A percentile compares a stretch with the other conserved stretches of the same genome.
Evolutionary conservation across 2,888 invertebrate genomes (phyloP).

Genomic region (Campaea margaritaria): DNA sequence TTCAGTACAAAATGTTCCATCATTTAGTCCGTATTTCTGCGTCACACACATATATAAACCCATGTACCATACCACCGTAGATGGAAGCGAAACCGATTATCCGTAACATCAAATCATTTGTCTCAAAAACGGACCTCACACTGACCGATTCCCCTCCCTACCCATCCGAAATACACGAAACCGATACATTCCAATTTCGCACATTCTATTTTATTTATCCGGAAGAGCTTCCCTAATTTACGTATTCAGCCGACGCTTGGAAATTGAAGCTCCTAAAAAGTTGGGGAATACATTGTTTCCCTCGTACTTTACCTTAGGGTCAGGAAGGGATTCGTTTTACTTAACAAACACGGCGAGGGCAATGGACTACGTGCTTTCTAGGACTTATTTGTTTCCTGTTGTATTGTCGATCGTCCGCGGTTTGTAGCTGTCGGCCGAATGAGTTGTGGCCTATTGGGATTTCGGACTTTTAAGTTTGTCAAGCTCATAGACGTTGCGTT

Average conservation of each 20-base stretch:
- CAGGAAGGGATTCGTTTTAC: constrained; percentile 57
- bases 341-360: constrained; percentile 48
- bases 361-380: constrained; percentile 37
- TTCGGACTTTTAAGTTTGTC: not conserved
- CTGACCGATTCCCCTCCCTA: constrained; percentile 18
- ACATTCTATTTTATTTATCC: constrained; percentile 45
- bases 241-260: constrained; percentile 42
- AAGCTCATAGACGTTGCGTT: too few species aligned
- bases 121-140: not conserved
- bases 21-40: too few species aligned
- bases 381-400: constrained; percentile 37
- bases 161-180: constrained; percentile 36
- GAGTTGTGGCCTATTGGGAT: not conserved
- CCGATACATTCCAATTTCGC: constrained; percentile 45
- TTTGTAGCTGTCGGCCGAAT: constrained; percentile 3
- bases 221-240: constrained; percentile 41
- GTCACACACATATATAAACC: too few species aligned
- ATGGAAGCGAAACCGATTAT: too few species aligned
- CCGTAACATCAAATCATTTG: too few species aligned
- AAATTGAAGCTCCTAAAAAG: constrained; percentile 40
- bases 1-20: too few species aligned
- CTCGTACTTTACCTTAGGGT: constrained; percentile 49
- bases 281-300: constrained; percentile 42
- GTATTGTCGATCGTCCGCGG: constrained; percentile 21
- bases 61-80: too few species aligned